phyloP scores from a whole-genome alignment of 2,113 vertebrate genomes.

The Otocyon megalotis region DNA sequence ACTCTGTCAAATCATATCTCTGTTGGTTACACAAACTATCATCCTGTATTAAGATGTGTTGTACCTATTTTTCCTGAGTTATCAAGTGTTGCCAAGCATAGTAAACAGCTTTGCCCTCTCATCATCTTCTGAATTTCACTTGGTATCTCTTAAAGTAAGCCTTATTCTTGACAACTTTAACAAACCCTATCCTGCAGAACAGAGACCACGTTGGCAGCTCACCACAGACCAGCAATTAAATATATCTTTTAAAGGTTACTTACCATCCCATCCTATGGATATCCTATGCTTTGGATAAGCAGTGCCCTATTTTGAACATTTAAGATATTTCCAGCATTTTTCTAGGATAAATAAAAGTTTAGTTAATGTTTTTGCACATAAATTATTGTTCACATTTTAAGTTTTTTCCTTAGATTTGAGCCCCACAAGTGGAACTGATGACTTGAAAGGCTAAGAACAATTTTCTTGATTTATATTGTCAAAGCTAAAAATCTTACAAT shows the following conservation, averaged over 20 bases:
- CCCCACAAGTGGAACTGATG: constrained; percentile 4
- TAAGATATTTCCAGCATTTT: constrained; percentile 11
- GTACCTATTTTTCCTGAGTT: not conserved
- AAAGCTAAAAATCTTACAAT: not conserved
- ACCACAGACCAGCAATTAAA: not conserved
- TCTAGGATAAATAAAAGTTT: constrained; percentile 1
- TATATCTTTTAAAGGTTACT: not conserved
- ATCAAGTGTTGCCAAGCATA: not conserved
- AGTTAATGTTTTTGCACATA: constrained; percentile 14
- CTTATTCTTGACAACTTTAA: not conserved
- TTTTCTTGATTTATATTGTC: not conserved
- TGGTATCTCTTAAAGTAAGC: not conserved
- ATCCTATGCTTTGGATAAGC: not conserved
- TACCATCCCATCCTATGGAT: not conserved
- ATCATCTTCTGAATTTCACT: not conserved
- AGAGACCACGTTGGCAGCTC: not conserved
- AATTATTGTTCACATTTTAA: constrained; percentile 29
- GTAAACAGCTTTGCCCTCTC: not conserved
- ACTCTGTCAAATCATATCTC: not conserved
- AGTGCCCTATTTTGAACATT: not conserved
- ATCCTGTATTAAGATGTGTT: not conserved
- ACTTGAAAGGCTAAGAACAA: not conserved
- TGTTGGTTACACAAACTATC: not conserved
- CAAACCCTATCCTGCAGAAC: not conserved
- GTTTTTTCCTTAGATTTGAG: not conserved